A percentile compares a stretch with the other conserved stretches of the same genome.
Conservation (phyloP, 2,888 invertebrate genomes). For the Cecidostiba fungosa region DNA sequence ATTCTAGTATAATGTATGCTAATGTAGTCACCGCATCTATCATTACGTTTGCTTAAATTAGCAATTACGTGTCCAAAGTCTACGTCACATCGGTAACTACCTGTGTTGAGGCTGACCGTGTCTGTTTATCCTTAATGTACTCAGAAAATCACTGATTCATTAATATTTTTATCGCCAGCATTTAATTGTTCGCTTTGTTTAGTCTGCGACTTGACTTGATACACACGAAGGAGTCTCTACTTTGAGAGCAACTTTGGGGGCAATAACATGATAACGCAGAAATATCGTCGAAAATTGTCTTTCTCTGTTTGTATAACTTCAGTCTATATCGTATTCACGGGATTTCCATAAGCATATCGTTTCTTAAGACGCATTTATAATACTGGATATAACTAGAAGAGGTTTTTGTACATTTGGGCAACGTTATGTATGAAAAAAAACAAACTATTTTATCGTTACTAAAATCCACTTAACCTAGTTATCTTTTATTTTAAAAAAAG, state of each 20-base stretch:
- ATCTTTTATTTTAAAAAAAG: conserved; percentile 18
- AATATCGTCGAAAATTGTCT: conserved; percentile 18
- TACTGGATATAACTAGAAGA: too few relatives aligned
- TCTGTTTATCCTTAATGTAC: neutral
- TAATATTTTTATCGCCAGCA: conserved; percentile 23
- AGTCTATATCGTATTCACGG: neutral
- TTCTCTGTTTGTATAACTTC: neutral
- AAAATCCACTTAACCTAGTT: conserved; percentile 25
- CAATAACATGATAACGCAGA: conserved; percentile 37
- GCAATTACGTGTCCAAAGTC: conserved; percentile 19
- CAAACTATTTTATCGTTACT: neutral
- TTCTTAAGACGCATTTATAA: too few relatives aligned
- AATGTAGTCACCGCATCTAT: conserved; percentile 1
- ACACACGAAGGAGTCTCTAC: conserved; percentile 9
- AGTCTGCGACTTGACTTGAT: conserved; percentile 40
- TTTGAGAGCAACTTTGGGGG: conserved; percentile 24
- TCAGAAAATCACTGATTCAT: neutral
- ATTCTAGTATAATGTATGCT: neutral
- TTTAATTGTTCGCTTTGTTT: conserved; percentile 44
- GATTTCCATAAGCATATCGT: too few relatives aligned
- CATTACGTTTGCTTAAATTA: conserved; percentile 26
- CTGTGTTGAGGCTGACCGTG: neutral
- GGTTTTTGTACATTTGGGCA: neutral
- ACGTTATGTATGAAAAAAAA: neutral
- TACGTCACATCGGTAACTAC: conserved; percentile 17